Evolutionary conservation across 2,888 invertebrate genomes (phyloP).

Genomic region (Polyploca ridens): DNA sequence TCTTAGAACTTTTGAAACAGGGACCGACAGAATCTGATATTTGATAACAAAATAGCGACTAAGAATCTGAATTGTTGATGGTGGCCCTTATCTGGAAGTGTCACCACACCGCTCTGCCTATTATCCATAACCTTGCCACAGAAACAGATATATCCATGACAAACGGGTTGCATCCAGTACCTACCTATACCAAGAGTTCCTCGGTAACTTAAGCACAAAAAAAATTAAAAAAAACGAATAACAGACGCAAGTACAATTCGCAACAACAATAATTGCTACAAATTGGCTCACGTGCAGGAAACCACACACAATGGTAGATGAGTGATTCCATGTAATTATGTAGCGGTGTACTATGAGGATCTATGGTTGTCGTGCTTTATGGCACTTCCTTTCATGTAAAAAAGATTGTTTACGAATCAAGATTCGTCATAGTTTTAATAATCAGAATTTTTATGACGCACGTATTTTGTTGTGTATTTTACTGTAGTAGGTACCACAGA

Average conservation of each 20-base stretch:
- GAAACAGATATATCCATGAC: too few relatives aligned
- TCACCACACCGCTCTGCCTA: too few relatives aligned
- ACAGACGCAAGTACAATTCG: background rate
- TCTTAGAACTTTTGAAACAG: too few relatives aligned
- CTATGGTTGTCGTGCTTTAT: background rate
- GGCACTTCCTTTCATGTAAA: background rate
- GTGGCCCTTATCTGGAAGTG: too few relatives aligned
- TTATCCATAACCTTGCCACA: too few relatives aligned
- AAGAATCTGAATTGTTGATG: too few relatives aligned
- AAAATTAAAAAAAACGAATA: too few relatives aligned
- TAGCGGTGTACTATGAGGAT: background rate
- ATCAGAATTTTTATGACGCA: background rate
- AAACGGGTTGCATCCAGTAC: too few relatives aligned
- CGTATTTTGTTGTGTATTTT: background rate
- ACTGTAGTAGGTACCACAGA: too few relatives aligned
- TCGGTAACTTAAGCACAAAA: background rate
- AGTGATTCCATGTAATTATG: background rate
- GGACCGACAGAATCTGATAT: too few relatives aligned
- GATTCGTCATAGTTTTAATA: slow-evolving; percentile 1
- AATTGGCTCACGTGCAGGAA: background rate
- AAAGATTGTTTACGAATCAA: background rate
- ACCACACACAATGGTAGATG: background rate
- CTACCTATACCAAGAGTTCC: too few relatives aligned
- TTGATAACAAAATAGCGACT: too few relatives aligned
- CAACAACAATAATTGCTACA: slow-evolving; percentile 3